These are phyloP conservation scores for Drosophila leontia DNA, from an alignment of 1,140 invertebrate species.

Conservation along the genomic window DNA sequence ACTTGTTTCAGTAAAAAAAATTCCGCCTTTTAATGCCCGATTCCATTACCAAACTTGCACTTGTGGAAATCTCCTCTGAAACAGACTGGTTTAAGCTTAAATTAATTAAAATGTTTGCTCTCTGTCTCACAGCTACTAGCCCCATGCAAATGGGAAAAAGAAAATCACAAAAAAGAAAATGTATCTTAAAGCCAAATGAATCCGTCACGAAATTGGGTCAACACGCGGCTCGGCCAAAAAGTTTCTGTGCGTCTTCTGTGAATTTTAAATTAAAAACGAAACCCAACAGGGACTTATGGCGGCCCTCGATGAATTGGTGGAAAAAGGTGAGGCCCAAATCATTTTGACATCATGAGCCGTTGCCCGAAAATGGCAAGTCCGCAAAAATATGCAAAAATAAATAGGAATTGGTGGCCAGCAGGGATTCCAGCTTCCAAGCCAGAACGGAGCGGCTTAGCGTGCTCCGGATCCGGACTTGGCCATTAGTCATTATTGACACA, in stretches of 20 bases:
- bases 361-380: constrained; percentile 12
- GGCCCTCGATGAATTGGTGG: constrained; percentile 13
- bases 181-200: constrained; percentile 53
- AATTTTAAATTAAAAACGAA: constrained; percentile 64
- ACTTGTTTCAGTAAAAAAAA: neutral
- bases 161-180: constrained; percentile 16
- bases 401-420: constrained; percentile 33
- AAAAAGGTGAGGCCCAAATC: constrained; percentile 52
- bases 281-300: constrained; percentile 37
- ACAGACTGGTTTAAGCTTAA: constrained; percentile 50
- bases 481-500: constrained; percentile 84
- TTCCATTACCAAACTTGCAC: constrained; percentile 10
- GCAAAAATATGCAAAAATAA: constrained; percentile 70
- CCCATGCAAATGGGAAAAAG: constrained; percentile 19
- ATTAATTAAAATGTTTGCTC: constrained; percentile 65
- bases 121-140: neutral
- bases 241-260: constrained; percentile 21
- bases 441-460: constrained; percentile 24
- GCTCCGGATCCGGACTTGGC: constrained; percentile 38
- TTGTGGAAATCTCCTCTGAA: constrained; percentile 13
- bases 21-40: constrained; percentile 11
- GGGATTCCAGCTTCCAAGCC: constrained; percentile 19
- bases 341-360: constrained; percentile 59
- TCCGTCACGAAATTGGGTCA: constrained; percentile 34
- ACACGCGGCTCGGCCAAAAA: constrained; percentile 10